Base-by-base conservation (phyloP, 1,140 invertebrate genomes). In the Mizuhopecten yessoensis region DNA sequence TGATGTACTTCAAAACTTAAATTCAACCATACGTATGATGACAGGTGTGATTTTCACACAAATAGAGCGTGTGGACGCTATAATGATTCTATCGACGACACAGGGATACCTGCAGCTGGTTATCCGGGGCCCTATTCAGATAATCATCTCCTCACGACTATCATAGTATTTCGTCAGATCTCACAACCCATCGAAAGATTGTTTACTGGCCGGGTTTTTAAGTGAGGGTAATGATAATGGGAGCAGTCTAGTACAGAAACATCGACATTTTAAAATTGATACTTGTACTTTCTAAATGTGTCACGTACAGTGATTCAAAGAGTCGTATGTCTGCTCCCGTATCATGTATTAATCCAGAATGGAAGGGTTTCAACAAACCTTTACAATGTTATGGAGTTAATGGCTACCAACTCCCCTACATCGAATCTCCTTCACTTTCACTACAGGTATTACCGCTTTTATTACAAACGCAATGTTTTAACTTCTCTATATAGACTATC, bases 211-310 rank as follows among this genome's bases (percentile, higher is more conserved):
- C 23, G 5, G 57, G n/a, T n/a, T n/a, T 29, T 39, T 39, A 39
- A n/a, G 5, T 39, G 36, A 7, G 36, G 5, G 9, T 13, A 29
- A 75, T 75, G 23, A 75, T 75, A 75, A 75, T 17, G 23, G 5
- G 23, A 29, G n/a, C n/a, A 29, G n/a, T 29, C 17, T 75, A n/a
- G 57, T 75, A 29, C 57, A 75, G 57, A 75, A 5, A 29, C 3
- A 49, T 49, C 45, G 45, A 13, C 45, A 29, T n/a, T n/a, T 75
- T 75, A 75, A 75, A 75, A 75, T 75, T n/a, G 23, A 75, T 29
- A 75, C 57, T 75, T 75, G 57, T 75, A 75, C 57, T 75, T 75
- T 75, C 57, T 29, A 29, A 75, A 75, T 75, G 57, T 75, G 57
- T 75, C n/a, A n/a, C 57, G 29, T 75, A 29, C 17, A 17, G n/a